A percentile compares a stretch with the other conserved stretches of the same genome.
Evolutionary conservation across 2,888 invertebrate genomes (phyloP).

Genomic region (Vanessa cardui): DNA sequence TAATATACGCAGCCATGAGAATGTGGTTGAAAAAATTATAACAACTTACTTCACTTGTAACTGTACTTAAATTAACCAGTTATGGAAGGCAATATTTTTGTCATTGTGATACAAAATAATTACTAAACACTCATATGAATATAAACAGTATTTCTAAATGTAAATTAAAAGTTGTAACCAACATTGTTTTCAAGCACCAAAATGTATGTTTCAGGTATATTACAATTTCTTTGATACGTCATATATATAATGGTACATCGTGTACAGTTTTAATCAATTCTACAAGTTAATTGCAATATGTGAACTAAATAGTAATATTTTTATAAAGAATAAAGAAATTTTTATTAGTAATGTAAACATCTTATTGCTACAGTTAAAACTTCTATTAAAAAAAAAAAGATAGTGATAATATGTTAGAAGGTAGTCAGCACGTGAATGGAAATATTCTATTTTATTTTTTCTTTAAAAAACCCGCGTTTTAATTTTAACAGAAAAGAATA

Average conservation of each 20-base stretch:
- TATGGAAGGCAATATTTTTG: conserved; percentile 13
- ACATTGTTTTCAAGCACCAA: conserved; percentile 1
- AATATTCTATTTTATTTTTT: background rate
- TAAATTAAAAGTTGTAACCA: background rate
- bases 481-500: too few relatives aligned
- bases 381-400: conserved; percentile 1
- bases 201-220: background rate
- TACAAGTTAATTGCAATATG: conserved; percentile 9
- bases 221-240: background rate
- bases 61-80: conserved; percentile 23
- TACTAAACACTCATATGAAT: conserved; percentile 7
- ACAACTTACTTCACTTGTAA: conserved; percentile 7
- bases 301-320: conserved; percentile 28
- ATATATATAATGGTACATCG: background rate
- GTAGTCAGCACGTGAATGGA: background rate
- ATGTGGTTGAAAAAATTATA: conserved; percentile 7
- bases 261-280: conserved; percentile 21
- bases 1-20: conserved; percentile 12
- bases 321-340: conserved; percentile 23
- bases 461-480: too few relatives aligned
- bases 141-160: conserved; percentile 3
- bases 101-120: conserved; percentile 17
- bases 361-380: conserved; percentile 8
- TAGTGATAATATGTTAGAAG: conserved; percentile 2
- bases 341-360: conserved; percentile 20